Base-by-base conservation (phyloP, 2,113 vertebrate species). In the Cygnus atratus region DNA sequence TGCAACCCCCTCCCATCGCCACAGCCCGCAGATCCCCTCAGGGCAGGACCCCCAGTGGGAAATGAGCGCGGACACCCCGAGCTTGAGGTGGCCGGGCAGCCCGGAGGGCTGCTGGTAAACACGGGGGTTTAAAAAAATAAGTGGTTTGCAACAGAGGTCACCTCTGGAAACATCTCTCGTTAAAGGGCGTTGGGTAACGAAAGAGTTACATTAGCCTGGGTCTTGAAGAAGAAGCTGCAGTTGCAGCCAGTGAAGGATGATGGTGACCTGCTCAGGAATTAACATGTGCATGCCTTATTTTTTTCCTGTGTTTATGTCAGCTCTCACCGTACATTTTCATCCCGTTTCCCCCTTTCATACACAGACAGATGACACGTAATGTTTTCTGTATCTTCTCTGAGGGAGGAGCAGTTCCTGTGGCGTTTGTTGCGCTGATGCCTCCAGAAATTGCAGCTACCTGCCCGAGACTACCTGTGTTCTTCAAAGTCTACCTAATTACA, bases 131-230 rank as follows among this genome's bases (percentile, higher is more conserved):
- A 82, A 76, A 77, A 85, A 70, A 85, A 90, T 62, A 94, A 95
- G 88, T 81, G 90, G 57, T 80, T 92, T 94, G 80, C 92, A 83
- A 54, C 58, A 68, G 90, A 87, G 92, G 87, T 94, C 88, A 73
- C 91, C 84, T 94, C 84, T 73, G 81, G 89, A 94, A 91, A 95
- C 92, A 91, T 95, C 88, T 87, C 86, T 95, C 87, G 94, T 90
- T 92, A 94, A 88, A 90, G 90, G 91, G 78, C 59, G 20, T 93
- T 87, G 75, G 94, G 91, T 90, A 96, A 96, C 95, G 71, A 83
- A 75, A 87, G 59, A 87, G 90, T 85, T 95, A 33, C 75, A 67
- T 96, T 97, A 96, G 96, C 93, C 85, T 94, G 94, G 92, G 94
- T 96, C 95, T 87, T 92, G 92, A 95, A 94, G 88, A 86, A 93